Conservation (phyloP, 1,140 invertebrate species). For the Drosophila nigrodunni region DNA sequence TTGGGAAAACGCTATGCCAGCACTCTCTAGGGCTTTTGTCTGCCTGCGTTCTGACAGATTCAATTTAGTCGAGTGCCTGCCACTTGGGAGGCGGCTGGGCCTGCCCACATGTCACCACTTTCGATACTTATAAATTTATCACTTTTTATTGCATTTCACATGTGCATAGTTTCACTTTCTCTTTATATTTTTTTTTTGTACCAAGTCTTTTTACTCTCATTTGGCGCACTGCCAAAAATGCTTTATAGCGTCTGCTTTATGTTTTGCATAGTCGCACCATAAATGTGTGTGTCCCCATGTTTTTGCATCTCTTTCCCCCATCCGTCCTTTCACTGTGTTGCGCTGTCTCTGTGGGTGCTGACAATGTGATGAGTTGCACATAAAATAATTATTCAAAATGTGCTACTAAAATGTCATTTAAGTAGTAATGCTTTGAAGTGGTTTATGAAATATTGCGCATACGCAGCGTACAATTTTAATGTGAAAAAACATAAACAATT, state of each 20-base stretch:
- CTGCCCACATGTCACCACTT: slow-evolving; percentile 61
- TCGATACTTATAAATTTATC: slow-evolving; percentile 54
- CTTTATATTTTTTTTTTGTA: background rate
- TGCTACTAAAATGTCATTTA: slow-evolving; percentile 35
- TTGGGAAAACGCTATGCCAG: background rate
- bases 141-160: slow-evolving; percentile 47
- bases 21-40: slow-evolving; percentile 16
- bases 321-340: background rate
- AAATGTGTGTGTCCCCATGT: slow-evolving; percentile 2
- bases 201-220: slow-evolving; percentile 2
- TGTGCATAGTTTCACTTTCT: slow-evolving; percentile 36
- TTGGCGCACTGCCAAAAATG: slow-evolving; percentile 38
- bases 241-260: slow-evolving; percentile 38
- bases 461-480: slow-evolving; percentile 19
- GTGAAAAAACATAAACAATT: background rate
- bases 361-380: slow-evolving; percentile 1
- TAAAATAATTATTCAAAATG: slow-evolving; percentile 49
- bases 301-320: background rate
- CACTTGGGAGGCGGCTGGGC: background rate
- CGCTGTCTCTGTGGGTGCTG: slow-evolving; percentile 29
- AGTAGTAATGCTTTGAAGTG: slow-evolving; percentile 40
- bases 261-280: slow-evolving; percentile 4
- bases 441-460: slow-evolving; percentile 42
- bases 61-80: slow-evolving; percentile 62
- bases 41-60: slow-evolving; percentile 63